Evolutionary conservation across 2,888 invertebrate species (phyloP).

Genomic region (Ryuthela nishihirai): DNA sequence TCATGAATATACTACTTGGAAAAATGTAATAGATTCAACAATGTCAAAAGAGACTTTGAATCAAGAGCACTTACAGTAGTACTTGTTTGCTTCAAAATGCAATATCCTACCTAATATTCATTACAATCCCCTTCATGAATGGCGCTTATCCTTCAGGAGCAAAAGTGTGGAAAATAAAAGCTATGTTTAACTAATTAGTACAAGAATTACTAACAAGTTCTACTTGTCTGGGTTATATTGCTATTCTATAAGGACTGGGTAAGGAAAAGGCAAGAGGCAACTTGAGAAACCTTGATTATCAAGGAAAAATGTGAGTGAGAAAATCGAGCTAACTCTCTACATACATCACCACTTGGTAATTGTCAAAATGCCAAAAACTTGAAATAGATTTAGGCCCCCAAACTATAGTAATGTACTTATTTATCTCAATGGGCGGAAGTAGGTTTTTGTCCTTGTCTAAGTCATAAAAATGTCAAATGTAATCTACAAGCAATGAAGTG

Average conservation of each 20-base stretch:
- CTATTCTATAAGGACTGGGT: conserved; percentile 11
- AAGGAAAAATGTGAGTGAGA: conserved; percentile 30
- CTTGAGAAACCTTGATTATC: conserved; percentile 26
- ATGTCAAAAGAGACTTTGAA: conserved; percentile 39
- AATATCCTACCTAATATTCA: neutral
- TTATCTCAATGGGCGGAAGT: conserved; percentile 37
- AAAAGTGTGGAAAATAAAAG: conserved; percentile 37
- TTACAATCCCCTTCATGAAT: conserved; percentile 21
- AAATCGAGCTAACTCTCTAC: conserved; percentile 20
- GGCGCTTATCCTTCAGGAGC: conserved; percentile 31
- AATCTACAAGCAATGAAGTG: conserved; percentile 36
- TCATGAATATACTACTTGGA: conserved; percentile 36
- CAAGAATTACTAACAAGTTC: conserved; percentile 14
- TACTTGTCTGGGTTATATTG: too few relatives aligned
- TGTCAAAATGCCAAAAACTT: conserved; percentile 35
- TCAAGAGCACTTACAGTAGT: conserved; percentile 39
- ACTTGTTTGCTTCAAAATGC: conserved; percentile 31
- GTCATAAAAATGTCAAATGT: conserved; percentile 10
- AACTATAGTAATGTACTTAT: conserved; percentile 33
- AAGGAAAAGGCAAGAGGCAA: conserved; percentile 37
- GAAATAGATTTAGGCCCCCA: conserved; percentile 36
- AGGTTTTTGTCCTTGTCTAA: conserved; percentile 11
- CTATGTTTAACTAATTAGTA: conserved; percentile 7
- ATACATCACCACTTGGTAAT: conserved; percentile 22
- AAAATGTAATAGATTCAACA: conserved; percentile 39